Evolutionary conservation across 2,113 vertebrate genomes (phyloP), one percentile per base, ranked within the genome.

Genomic region (Mormyrus iriodes): DNA sequence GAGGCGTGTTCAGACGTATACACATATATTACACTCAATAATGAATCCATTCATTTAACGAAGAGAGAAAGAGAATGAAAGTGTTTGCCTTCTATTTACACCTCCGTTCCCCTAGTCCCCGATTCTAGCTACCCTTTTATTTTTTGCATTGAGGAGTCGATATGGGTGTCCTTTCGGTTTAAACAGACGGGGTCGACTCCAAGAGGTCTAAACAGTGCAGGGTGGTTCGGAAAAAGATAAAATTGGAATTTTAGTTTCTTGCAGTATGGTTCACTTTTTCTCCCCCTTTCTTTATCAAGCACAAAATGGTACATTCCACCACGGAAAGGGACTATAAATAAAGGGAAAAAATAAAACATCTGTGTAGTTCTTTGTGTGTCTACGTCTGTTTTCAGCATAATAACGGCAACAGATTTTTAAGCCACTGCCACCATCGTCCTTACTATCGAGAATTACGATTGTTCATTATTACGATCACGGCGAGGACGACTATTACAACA

Each of bases 111-210:
- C 94, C 94, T 94, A 94, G 93, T 94, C 96, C 96, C 96, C 96
- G 95, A 94, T 95, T 96, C 95, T 95, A 95, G 95, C 95, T 95
- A 95, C 96, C 94, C 94, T 95, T 95, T 91, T 92, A 95, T 95
- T 97, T 97, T 96, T 97, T 97, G 97, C 96, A 97, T 97, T 97
- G 97, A 98, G 95, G 95, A 97, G 95, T 95, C 95, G 95, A 96
- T 96, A 97, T 31, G 97, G 95, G 97, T 97, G 97, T 98, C 97
- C 97, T 98, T 97, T 97, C 96, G 95, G 97, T 99, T 99, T 99
- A 98, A 99, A 98, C 97, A 97, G 96, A 96, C 97, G 96, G 96
- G 98, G 93, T 92, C 92, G 92, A 96, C 94, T 97, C 87, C 98
- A 98, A 69, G 27, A 69, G 61, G 27, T 91, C 92, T 94, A 93